Base-by-base conservation (phyloP, 1,140 invertebrate species). In the Plectrocnemia conspersa region DNA sequence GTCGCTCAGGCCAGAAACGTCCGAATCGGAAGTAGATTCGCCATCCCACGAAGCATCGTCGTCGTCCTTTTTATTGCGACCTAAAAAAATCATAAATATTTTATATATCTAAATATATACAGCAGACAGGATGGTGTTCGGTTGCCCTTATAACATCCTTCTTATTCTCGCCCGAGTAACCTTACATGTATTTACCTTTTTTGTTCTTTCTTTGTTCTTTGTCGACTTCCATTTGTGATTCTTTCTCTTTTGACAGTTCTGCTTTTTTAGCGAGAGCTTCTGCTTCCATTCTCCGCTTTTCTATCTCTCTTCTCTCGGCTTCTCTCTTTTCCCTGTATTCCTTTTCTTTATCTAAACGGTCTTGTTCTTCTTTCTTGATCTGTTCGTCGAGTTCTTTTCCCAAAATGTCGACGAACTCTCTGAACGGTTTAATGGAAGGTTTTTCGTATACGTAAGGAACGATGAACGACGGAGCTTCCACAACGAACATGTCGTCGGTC, bases 391-490 rank as follows among this genome's bases (percentile, higher is more conserved):
- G 77, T 65, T 83, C 78, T 53, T 81, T 79, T 33, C 80, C 82
- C 44, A 87, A 71, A 63, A 80, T 79, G 25, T 79, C 77, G 35
- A 90, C 79, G 67, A 87, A 88, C 58, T 87, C 82, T 67, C 84
- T 88, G 38, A 93, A 77, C 35, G 82, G 82, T 64, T 86, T 84
- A 5, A 87, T 69, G 0, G 89, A 86, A 3, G 88, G 87, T 69
- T 91, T 91, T 71, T 92, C 88, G 68, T 91, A 92, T n/a, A 93
- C 88, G 69, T 92, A 93, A 32, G 90, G 90, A 59, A 93, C 88
- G 65, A 93, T 91, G 65, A 93, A 92, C 10, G 89, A 92, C 2
- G 90, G 90, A 18, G 89, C 89, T 72, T 93, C 89, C 6, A 93
- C 84, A 1, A 92, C 88, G 71, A 86, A 92, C 84, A 91, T 91